A percentile compares a stretch with the other conserved stretches of the same genome.
These are phyloP conservation scores for Phrynosoma platyrhinos DNA, from an alignment of 2,113 vertebrate genomes.

Conservation along the genomic window DNA sequence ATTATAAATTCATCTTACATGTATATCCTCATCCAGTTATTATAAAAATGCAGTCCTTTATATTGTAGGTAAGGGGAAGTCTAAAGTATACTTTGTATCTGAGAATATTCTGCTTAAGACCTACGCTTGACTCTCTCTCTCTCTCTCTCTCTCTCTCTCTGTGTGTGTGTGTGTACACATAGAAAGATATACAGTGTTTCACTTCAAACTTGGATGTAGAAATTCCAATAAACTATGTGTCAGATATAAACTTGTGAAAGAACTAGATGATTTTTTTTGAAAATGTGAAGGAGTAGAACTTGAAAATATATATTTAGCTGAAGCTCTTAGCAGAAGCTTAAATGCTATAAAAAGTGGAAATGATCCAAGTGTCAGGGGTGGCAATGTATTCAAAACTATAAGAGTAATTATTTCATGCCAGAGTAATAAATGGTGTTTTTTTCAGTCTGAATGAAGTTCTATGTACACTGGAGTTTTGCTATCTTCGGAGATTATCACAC, in stretches of 20 bases:
- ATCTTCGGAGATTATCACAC: no score
- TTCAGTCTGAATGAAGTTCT: not conserved
- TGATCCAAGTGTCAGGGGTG: not conserved
- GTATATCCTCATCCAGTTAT: no score
- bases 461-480: not conserved
- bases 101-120: no score
- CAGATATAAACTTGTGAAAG: not conserved
- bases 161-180: not conserved
- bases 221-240: not conserved
- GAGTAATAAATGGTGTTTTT: no score
- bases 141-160: no score
- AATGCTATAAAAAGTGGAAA: not conserved
- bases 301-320: not conserved
- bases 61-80: no score
- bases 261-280: not conserved
- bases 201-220: not conserved
- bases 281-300: not conserved
- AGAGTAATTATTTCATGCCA: not conserved
- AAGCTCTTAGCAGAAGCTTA: not conserved
- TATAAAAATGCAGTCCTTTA: no score
- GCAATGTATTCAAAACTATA: not conserved
- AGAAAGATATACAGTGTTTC: not conserved
- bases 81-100: not conserved
- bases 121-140: not conserved
- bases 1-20: no score